Conservation (phyloP, 2,888 invertebrate species). For the Branchellion lobata region DNA sequence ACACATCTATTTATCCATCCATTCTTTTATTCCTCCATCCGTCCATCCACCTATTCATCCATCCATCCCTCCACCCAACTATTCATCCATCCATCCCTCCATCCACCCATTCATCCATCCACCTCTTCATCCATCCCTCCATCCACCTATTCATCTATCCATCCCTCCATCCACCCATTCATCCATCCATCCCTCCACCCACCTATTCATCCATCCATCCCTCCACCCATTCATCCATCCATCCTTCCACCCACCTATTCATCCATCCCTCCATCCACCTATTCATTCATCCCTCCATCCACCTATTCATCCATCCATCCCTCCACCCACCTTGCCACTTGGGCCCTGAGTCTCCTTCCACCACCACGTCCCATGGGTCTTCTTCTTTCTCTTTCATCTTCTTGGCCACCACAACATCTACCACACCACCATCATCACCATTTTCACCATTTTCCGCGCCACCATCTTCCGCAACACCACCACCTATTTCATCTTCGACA, state of each 20-base stretch:
- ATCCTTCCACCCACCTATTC: neutral
- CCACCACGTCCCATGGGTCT: constrained; percentile 47
- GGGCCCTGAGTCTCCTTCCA: constrained; percentile 21
- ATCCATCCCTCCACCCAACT: constrained; percentile 1
- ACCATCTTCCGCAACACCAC: no score
- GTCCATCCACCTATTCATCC: neutral
- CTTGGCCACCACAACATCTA: no score
- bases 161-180: neutral
- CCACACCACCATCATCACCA: no score
- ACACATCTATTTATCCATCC: neutral
- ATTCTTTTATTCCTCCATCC: neutral
- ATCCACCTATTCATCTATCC: neutral
- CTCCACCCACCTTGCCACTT: constrained; percentile 40
- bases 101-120: neutral
- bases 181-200: neutral
- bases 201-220: neutral
- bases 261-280: neutral
- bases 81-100: no score
- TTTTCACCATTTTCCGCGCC: no score
- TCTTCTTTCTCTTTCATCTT: no score
- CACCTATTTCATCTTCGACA: no score
- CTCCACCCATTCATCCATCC: neutral
- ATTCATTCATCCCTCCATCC: neutral
- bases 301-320: constrained; percentile 9
- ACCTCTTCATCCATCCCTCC: neutral